Evolutionary conservation across 53 echinoderm and acorn worm genomes (phyloP).

Genomic region (Crossaster papposus): DNA sequence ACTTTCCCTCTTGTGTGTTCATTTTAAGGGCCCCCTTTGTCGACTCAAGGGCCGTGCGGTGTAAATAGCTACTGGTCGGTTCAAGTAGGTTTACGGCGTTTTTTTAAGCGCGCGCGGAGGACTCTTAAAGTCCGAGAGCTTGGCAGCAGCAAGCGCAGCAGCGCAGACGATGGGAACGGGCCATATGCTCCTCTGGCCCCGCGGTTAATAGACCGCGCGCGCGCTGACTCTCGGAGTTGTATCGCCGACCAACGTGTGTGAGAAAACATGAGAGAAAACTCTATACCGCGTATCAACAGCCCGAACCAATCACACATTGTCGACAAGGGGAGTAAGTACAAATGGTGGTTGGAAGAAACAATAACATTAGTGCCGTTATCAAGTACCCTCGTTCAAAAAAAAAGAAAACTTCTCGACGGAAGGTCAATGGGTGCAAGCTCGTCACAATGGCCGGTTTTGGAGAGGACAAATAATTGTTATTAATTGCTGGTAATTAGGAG

Average conservation of each 20-base stretch:
- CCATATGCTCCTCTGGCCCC: slow-evolving; percentile 17
- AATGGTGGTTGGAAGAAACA: not conserved
- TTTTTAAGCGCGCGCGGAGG: not conserved
- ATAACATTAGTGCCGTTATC: not conserved
- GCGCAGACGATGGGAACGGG: slow-evolving; percentile 30
- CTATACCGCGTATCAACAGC: not conserved
- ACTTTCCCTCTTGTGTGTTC: not conserved
- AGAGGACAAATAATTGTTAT: slow-evolving; percentile 11
- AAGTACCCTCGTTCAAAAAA: not conserved
- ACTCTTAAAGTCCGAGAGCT: not conserved
- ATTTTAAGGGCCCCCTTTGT: not conserved
- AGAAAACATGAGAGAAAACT: not conserved
- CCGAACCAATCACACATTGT: not conserved
- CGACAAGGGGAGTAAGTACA: not conserved
- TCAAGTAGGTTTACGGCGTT: slow-evolving; percentile 18
- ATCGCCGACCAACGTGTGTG: not conserved
- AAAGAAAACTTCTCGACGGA: not conserved
- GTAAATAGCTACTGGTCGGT: slow-evolving; percentile 23
- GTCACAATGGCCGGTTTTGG: not conserved
- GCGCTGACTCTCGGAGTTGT: not conserved
- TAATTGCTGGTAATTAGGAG: slow-evolving; percentile 53
- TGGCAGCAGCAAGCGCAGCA: not conserved
- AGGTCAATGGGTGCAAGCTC: slow-evolving; percentile 40
- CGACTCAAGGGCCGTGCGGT: not conserved
- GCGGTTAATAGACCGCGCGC: not conserved